Evolutionary conservation across 1,140 invertebrate species (phyloP), one percentile per base, ranked within the genome.

Genomic region (Helicoverpa zea): DNA sequence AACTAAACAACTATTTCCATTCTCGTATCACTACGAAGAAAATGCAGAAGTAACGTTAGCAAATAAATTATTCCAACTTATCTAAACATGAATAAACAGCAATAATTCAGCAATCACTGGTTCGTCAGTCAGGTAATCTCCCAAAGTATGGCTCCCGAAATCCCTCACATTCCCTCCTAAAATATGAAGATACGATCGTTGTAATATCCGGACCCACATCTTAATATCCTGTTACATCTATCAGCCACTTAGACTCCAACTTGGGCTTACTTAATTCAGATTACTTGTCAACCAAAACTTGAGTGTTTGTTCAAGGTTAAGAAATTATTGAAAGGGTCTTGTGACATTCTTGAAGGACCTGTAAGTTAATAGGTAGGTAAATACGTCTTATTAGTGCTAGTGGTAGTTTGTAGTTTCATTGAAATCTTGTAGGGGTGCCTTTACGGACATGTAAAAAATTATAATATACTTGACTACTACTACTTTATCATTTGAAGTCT

Each of bases 191-290:
- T 83, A 51, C 64, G 52, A 82, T 76, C 73, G 75, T 75, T 51
- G 79, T 84, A 90, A 92, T 92, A 89, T 91, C 90, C 90, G 90
- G 86, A 23, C 78, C 73, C 82, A 77, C 85, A 82, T 89, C 84
- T 90, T 88, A 90, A 91, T 92, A 90, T 92, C 90, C 89, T 89
- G 70, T 84, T 43, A 78, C 81, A 88, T 89, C 85, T 88, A 84
- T 86, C 88, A 91, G 83, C 79, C 52, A 81, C 72, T 80, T 84
- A 83, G 76, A 84, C 73, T 80, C 29, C 64, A 79, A 78, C 72
- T 79, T 80, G 73, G 47, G 16, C 16, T 79, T 64, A 79, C 43
- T 81, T 83, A 79, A 81, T 84, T 72, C 66, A 16, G 47, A 77
- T 81, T 64, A 68, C 56, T 75, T 61, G 59, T 30, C 51, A 64